A percentile compares a stretch with the other conserved stretches of the same genome.
Evolutionary conservation across 2,888 invertebrate species (phyloP).

Genomic region (Selenia dentaria): DNA sequence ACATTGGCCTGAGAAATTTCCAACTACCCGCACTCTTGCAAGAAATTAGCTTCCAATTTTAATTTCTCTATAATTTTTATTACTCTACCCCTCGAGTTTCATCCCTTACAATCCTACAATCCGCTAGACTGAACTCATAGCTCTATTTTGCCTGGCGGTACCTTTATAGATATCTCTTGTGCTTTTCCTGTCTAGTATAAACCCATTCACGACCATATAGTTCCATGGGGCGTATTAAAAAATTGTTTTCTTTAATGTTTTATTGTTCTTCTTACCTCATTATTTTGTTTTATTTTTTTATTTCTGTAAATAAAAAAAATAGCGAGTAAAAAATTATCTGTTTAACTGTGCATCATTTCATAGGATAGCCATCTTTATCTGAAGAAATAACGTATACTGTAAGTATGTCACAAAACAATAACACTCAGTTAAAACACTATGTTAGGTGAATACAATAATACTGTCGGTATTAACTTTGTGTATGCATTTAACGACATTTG

Average conservation of each 20-base stretch:
- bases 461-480: slow-evolving; percentile 24
- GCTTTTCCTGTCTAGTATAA: slow-evolving; percentile 25
- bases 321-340: slow-evolving; percentile 89
- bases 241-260: slow-evolving; percentile 15
- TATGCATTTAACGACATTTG: slow-evolving; percentile 35
- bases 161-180: slow-evolving; percentile 22
- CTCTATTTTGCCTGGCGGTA: slow-evolving; percentile 22
- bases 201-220: slow-evolving; percentile 16
- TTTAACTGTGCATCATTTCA: slow-evolving; percentile 91
- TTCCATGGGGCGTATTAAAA: slow-evolving; percentile 31
- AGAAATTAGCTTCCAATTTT: slow-evolving; percentile 42
- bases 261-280: slow-evolving; percentile 44
- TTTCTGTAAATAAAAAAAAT: slow-evolving; percentile 82
- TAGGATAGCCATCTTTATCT: slow-evolving; percentile 88
- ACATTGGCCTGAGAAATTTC: slow-evolving; percentile 31
- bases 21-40: slow-evolving; percentile 39
- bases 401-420: slow-evolving; percentile 84
- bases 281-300: slow-evolving; percentile 60
- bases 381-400: slow-evolving; percentile 85
- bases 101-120: slow-evolving; percentile 8
- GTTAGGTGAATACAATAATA: slow-evolving; percentile 68
- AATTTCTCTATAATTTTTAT: slow-evolving; percentile 34
- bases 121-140: slow-evolving; percentile 27
- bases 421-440: slow-evolving; percentile 81
- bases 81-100: slow-evolving; percentile 32